phyloP scores from a whole-genome alignment of 2,797 vertebrate genomes.

The Sardinella longiceps region DNA sequence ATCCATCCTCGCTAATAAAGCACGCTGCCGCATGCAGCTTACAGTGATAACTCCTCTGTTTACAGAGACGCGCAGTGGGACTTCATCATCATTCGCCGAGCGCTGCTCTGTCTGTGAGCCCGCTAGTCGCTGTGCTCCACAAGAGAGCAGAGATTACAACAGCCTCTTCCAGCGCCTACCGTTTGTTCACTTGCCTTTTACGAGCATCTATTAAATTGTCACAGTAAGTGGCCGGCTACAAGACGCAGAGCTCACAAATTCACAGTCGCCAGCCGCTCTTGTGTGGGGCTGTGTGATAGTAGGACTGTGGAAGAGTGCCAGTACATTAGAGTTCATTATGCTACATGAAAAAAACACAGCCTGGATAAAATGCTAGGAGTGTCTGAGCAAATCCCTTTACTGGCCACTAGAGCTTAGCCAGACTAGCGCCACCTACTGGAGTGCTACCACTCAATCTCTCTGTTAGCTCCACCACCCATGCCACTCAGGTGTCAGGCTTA shows the following conservation, averaged over 20 bases:
- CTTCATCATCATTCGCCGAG: neutral
- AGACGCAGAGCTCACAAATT: conserved; percentile 60
- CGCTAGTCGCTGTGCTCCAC: neutral
- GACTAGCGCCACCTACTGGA: too few species aligned
- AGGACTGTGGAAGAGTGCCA: neutral
- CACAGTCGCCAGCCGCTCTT: conserved; percentile 31
- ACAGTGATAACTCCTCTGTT: neutral
- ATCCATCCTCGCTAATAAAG: neutral
- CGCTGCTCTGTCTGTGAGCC: neutral
- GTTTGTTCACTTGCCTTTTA: conserved; percentile 31
- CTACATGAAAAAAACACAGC: neutral
- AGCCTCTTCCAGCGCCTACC: neutral
- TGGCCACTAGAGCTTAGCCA: neutral
- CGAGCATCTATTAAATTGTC: conserved; percentile 66
- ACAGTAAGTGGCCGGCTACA: conserved; percentile 61
- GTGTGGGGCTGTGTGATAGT: conserved; percentile 40
- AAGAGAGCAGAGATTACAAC: neutral
- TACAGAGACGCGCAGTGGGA: neutral
- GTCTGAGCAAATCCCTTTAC: neutral
- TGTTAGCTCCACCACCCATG: too few species aligned
- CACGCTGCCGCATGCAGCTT: neutral
- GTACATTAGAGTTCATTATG: neutral
- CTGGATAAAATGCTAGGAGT: neutral
- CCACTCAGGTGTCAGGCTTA: too few species aligned
- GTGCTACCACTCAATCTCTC: too few species aligned